Conservation (phyloP, 2,113 vertebrate species). For the Psophia crepitans region DNA sequence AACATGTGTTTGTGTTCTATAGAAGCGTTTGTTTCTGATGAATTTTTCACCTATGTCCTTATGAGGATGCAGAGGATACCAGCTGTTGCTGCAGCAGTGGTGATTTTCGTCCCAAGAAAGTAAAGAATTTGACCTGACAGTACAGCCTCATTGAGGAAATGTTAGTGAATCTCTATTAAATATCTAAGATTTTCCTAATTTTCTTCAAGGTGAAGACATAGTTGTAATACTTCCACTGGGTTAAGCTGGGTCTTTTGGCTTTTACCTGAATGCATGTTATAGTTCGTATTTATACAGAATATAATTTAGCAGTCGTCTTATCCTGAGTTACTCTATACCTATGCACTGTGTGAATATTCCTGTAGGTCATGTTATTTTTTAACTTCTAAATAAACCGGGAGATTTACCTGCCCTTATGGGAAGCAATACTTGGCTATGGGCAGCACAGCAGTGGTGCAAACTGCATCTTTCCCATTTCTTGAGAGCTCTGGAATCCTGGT, state of each 20-base stretch:
- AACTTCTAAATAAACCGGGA: neutral
- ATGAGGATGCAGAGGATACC: rapidly evolving
- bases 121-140: neutral
- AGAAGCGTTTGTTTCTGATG: neutral
- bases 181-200: neutral
- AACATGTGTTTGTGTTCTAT: neutral
- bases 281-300: neutral
- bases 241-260: neutral
- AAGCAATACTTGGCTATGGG: neutral
- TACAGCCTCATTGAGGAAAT: neutral
- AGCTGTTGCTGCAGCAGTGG: neutral
- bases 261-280: neutral
- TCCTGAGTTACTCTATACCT: neutral
- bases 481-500: neutral
- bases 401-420: neutral
- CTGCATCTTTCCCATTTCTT: neutral
- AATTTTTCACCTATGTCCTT: neutral
- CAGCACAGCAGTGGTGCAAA: neutral
- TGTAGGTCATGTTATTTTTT: neutral
- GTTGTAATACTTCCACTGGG: neutral
- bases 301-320: neutral
- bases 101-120: neutral
- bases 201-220: neutral
- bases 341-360: neutral
- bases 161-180: neutral